Base-by-base conservation (phyloP, 2,888 invertebrate species). In the Campoletis raptor region DNA sequence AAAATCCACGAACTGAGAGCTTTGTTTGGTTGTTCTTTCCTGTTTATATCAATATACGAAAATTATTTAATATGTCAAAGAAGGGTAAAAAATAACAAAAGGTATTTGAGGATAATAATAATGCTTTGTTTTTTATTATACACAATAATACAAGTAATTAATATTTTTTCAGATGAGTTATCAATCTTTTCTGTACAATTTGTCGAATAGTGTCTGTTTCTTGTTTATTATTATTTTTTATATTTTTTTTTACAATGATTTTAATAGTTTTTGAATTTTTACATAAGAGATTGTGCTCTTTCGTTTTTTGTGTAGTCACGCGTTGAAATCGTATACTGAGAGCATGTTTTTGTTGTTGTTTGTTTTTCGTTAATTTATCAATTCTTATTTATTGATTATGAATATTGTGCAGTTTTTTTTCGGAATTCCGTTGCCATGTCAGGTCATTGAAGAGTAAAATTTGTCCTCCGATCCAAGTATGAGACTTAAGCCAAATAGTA, bases 401-500 rank as follows among this genome's bases (percentile, higher is more conserved):
- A 73, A 52, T 67, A 66, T 54, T 70, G 21, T n/a, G 30, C 57
- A 40, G 52, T 48, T 42, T 36, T 52, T 1, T 6, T 30, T 72
- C 73, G 48, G n/a, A 36, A 36, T 83, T 73, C 40, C 48, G 72
- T 45, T n/a, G 80, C 57, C 54, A 37, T 77, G 72, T 84, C 70
- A 54, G 73, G 45, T 81, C 76, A 70, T 74, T 54, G 54, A 42
- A 10, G 36, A 18, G 81, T 57, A 37, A 12, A 72, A 30, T 9
- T 21, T 40, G 40, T 54, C 52, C 24, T 72, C 48, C 61, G 74
- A 10, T 24, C 82, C 45, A 69, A 21, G 48, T 48, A 80, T 30
- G 5, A 40, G 36, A 45, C 86, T 89, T 87, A 91, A 85, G 89
- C 86, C 86, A 91, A 89, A 85, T 90, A 89, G 89, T 93, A 93